phyloP scores from a whole-genome alignment of 2,888 invertebrate species.

The Meghimatium bilineatum region DNA sequence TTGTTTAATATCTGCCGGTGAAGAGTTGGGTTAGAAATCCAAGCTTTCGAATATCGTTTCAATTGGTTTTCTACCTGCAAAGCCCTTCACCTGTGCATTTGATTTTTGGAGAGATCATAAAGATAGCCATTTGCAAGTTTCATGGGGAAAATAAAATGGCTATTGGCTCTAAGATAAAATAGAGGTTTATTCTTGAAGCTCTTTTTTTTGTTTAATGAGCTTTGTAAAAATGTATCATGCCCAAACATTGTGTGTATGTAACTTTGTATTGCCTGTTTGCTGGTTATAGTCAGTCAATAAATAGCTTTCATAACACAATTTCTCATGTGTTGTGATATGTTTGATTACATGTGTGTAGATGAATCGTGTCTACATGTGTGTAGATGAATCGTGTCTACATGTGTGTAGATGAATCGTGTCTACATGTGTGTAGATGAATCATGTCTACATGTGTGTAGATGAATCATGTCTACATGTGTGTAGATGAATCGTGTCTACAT shows the following conservation, averaged over 20 bases:
- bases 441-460: too few relatives aligned
- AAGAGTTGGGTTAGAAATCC: slow-evolving; percentile 41
- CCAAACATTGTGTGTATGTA: slow-evolving; percentile 41
- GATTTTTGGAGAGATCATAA: not conserved
- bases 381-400: too few relatives aligned
- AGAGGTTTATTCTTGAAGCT: not conserved
- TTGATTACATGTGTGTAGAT: too few relatives aligned
- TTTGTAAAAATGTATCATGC: slow-evolving; percentile 23
- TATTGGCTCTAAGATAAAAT: not conserved
- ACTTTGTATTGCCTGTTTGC: slow-evolving; percentile 42
- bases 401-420: too few relatives aligned
- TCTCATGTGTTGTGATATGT: not conserved
- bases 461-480: too few relatives aligned
- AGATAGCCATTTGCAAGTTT: not conserved
- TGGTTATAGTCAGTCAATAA: slow-evolving; percentile 49
- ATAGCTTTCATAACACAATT: not conserved
- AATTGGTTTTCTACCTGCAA: slow-evolving; percentile 40
- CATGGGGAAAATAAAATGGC: not conserved
- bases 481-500: too few relatives aligned
- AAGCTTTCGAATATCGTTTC: slow-evolving; percentile 43
- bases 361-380: too few relatives aligned
- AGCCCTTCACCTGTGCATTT: slow-evolving; percentile 13
- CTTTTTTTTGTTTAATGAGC: slow-evolving; percentile 35
- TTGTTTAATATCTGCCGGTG: slow-evolving; percentile 7
- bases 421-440: too few relatives aligned